Conservation (phyloP, 2,797 vertebrate species). For the Ciconia nigra region DNA sequence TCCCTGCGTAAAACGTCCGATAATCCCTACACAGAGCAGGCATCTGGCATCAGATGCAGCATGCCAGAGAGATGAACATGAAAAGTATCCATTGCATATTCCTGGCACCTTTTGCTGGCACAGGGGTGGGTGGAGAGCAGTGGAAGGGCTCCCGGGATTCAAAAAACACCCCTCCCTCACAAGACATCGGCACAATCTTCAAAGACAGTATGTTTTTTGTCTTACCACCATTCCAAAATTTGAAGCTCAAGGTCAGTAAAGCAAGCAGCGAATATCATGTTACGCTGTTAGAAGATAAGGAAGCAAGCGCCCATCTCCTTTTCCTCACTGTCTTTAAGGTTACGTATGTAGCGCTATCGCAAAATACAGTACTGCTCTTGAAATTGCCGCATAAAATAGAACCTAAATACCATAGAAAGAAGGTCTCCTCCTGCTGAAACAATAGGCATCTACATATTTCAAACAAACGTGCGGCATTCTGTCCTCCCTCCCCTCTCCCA, state of each 20-base stretch:
- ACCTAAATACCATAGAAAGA: accelerated
- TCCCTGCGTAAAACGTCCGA: background rate
- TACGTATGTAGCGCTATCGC: background rate
- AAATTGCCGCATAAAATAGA: background rate
- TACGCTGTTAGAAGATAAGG: background rate
- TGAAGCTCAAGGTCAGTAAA: background rate
- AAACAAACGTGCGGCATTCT: background rate
- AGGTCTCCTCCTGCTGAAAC: background rate
- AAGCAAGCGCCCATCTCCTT: background rate
- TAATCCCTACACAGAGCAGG: slow-evolving; percentile 12
- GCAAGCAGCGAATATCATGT: accelerated
- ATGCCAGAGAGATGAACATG: background rate
- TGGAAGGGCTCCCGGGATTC: background rate
- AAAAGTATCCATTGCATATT: background rate
- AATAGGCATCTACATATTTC: background rate
- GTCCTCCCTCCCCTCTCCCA: background rate
- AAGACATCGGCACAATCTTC: background rate
- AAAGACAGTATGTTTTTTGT: background rate
- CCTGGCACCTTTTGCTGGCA: slow-evolving; percentile 11
- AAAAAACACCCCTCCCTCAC: background rate
- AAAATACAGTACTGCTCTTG: background rate
- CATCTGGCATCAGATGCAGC: background rate
- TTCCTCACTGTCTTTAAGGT: background rate
- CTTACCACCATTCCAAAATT: background rate
- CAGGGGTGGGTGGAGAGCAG: background rate